Base-by-base conservation (phyloP, 2,888 invertebrate species). In the Drosophila greeni region DNA sequence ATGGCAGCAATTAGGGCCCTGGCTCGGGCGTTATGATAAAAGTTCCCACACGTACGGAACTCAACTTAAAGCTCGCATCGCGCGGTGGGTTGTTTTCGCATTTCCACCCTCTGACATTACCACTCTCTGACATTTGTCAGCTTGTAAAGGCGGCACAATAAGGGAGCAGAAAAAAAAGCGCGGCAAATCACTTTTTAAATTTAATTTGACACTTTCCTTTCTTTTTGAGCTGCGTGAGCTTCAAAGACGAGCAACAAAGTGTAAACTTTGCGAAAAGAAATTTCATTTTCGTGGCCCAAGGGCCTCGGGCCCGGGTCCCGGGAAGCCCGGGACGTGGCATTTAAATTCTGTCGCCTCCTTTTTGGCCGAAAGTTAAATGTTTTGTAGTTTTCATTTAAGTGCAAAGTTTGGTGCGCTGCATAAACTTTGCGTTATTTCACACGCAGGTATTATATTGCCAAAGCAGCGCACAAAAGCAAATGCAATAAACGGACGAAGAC, bases 341-440 rank as follows among this genome's bases (percentile, higher is more conserved):
- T 81, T 81, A 75, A 77, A 73, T 77, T 81, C 70, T 52, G 60
- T 68, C 54, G 66, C 58, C 62, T 51, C 24, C 52, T 47, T 65
- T 62, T 54, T 48, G 64, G 70, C 49, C 57, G 51, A 73, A 74
- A 75, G 75, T 79, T 77, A 69, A 79, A 79, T 79, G 83, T 69
- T 79, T 79, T 79, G 81, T 82, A 79, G 79, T 82, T 79, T 82
- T 80, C 77, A 79, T 79, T 79, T 80, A 76, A 82, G 69, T 70
- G 66, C 70, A 82, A 80, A 82, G 75, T 79, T 79, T 75, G 43
- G 37, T 60, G 66, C 76, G 73, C 77, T 82, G 83, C 82, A 75
- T 79, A 79, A 79, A 79, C 75, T 79, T 79, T 80, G 81, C 78
- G 81, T 79, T 82, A 79, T 79, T 79, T 79, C 83, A 82, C 79